Conservation (phyloP, 1,140 invertebrate species). For the Zaprionus taronus region DNA sequence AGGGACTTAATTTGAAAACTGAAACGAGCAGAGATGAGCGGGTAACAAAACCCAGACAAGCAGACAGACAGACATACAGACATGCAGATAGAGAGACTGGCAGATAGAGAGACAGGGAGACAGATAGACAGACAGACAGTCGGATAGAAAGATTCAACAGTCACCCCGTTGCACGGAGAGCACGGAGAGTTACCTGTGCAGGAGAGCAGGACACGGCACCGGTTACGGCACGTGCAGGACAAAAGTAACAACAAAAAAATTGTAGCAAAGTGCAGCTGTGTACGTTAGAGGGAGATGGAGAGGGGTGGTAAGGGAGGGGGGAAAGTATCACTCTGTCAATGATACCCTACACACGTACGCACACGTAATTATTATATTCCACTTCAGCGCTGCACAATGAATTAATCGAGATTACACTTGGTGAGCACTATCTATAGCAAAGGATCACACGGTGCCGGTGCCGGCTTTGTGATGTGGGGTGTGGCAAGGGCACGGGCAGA, state of each 20-base stretch:
- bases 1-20: constrained; percentile 81
- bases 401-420: constrained; percentile 81
- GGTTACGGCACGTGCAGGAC: constrained; percentile 66
- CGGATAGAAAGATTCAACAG: constrained; percentile 6
- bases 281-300: background rate
- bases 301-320: background rate
- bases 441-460: constrained; percentile 51
- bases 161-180: constrained; percentile 50
- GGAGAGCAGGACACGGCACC: constrained; percentile 22
- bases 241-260: constrained; percentile 59
- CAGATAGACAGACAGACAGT: constrained; percentile 22
- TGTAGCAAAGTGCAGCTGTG: constrained; percentile 78
- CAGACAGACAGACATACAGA: constrained; percentile 4
- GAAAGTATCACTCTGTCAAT: constrained; percentile 17
- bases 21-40: constrained; percentile 55
- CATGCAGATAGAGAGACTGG: background rate
- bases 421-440: constrained; percentile 64
- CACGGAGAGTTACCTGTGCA: constrained; percentile 61
- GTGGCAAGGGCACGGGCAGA: background rate
- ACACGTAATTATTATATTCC: constrained; percentile 82
- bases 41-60: constrained; percentile 30
- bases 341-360: constrained; percentile 37
- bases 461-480: too few relatives aligned
- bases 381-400: constrained; percentile 77
- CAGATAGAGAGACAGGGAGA: background rate